A percentile compares a stretch with the other conserved stretches of the same genome.
Evolutionary conservation across 2,888 invertebrate genomes (phyloP).

Genomic region (Cistogaster globosa): DNA sequence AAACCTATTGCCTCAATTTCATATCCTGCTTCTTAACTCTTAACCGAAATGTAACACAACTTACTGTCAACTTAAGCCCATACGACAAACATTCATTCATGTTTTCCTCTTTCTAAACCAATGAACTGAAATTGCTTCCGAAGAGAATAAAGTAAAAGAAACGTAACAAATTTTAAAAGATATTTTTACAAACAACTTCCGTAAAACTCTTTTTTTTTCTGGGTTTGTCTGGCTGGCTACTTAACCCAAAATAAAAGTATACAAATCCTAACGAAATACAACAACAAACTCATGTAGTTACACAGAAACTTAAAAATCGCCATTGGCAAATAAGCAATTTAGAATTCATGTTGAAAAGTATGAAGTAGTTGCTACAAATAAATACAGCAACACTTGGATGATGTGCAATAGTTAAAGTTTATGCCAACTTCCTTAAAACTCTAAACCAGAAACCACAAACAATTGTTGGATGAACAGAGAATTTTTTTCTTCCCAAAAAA

Average conservation of each 20-base stretch:
- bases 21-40: background rate
- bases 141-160: background rate
- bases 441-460: conserved; percentile 61
- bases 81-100: background rate
- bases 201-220: conserved; percentile 48
- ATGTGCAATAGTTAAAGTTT: conserved; percentile 36
- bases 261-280: conserved; percentile 14
- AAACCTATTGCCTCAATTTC: too few relatives aligned
- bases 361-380: conserved; percentile 28
- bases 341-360: conserved; percentile 29
- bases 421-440: conserved; percentile 60
- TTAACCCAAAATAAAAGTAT: conserved; percentile 58
- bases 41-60: background rate
- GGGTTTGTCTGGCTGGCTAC: conserved; percentile 62
- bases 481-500: conserved; percentile 5
- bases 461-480: conserved; percentile 41
- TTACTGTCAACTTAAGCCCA: background rate
- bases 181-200: conserved; percentile 57
- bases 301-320: conserved; percentile 33
- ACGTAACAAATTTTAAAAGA: conserved; percentile 41
- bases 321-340: conserved; percentile 51
- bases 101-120: background rate
- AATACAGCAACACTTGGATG: conserved; percentile 2
- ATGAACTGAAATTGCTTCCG: background rate
- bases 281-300: background rate